phyloP scores from a whole-genome alignment of 1,140 invertebrate genomes.

The Eueides isabella region DNA sequence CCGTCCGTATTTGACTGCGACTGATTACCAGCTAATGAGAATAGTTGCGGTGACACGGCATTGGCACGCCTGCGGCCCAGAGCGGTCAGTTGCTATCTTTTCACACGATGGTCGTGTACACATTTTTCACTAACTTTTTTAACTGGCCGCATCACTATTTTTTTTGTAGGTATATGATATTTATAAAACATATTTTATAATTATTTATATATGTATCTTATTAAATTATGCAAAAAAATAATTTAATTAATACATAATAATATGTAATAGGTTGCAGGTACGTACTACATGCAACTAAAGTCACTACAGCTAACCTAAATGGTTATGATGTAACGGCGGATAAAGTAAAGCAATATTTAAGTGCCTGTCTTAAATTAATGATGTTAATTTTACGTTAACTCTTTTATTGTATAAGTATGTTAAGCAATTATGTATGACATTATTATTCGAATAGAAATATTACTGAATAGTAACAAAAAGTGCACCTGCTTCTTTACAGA shows the following conservation, averaged over 20 bases:
- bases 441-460: background rate
- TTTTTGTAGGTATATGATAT: background rate
- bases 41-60: slow-evolving; percentile 36
- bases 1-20: slow-evolving; percentile 29
- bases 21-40: slow-evolving; percentile 42
- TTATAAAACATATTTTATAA: background rate
- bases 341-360: slow-evolving; percentile 5
- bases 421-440: no score
- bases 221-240: no score
- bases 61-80: slow-evolving; percentile 13
- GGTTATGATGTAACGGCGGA: background rate
- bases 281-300: background rate
- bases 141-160: background rate
- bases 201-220: no score
- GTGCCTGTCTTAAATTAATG: background rate
- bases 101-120: background rate
- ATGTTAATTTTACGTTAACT: background rate
- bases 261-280: no score
- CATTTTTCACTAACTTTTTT: background rate
- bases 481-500: background rate
- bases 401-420: no score
- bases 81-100: background rate
- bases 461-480: background rate
- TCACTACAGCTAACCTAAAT: background rate
- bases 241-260: no score